Evolutionary conservation across 2,113 vertebrate species (phyloP), one percentile per base, ranked within the genome.

Genomic region (Hemibagrus wyckioides): DNA sequence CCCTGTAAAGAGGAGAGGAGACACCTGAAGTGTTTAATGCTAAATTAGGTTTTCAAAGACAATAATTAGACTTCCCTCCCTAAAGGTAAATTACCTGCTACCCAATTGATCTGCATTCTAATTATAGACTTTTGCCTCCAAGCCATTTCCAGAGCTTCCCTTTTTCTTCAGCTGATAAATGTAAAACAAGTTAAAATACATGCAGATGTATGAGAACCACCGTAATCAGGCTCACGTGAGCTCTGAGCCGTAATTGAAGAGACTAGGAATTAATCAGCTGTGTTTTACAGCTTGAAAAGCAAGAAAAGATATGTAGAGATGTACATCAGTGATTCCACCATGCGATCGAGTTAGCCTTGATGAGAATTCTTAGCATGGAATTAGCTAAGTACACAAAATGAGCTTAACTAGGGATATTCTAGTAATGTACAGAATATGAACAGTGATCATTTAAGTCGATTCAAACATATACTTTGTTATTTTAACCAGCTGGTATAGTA

Each of bases 21-120:
- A 94, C 94, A 95, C 94, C 94, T 95, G 93, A 95, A 95, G 95
- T 95, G 93, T 93, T 94, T 93, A 93, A 94, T 90, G 93, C 93
- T 93, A 95, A 96, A 96, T 95, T 94, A 95, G 94, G 93, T 95
- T 96, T 94, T 95, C 93, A 94, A 94, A 95, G 92, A 94, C 95
- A 95, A 96, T 96, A 96, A 95, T 95, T 96, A 96, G 94, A 95
- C 94, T 94, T 94, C 91, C 92, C 87, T 90, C 91, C 95, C 94
- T 94, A 88, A 94, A 95, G 95, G 93, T 96, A 95, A 94, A 96
- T 95, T 95, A 95, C 95, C 95, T 96, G 94, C 94, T 95, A 93
- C 92, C 93, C 94, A 93, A 95, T 93, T 95, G 94, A 95, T 94
- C 94, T 93, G 93, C 92, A 90, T 93, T 96, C 94, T 96, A 96